A percentile compares a stretch with the other conserved stretches of the same genome.
Conservation (phyloP, 2,113 vertebrate genomes). For the Rhea americana region DNA sequence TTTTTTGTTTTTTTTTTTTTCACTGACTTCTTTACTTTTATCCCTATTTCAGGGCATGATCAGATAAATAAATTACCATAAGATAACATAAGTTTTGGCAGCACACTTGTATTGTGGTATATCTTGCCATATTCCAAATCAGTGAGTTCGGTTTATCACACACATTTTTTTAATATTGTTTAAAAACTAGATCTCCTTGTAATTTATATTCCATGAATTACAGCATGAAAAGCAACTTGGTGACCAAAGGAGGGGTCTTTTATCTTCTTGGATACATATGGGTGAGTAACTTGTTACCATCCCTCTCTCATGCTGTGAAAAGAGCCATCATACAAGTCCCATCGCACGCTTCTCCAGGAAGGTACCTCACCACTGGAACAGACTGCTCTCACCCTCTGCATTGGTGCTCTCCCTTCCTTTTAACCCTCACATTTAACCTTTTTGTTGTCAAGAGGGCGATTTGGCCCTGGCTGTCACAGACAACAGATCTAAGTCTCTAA, state of each 20-base stretch:
- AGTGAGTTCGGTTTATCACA: neutral
- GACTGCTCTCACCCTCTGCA: neutral
- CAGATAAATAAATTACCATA: conserved; percentile 22
- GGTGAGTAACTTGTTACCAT: neutral
- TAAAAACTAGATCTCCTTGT: neutral
- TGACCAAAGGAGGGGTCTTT: neutral
- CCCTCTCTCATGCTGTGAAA: neutral
- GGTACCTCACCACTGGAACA: neutral
- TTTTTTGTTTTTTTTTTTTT: too few relatives aligned
- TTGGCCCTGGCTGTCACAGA: neutral
- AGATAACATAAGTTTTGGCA: neutral
- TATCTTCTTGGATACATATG: neutral
- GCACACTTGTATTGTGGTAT: neutral
- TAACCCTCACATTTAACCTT: neutral
- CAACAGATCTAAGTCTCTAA: neutral
- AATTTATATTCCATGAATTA: neutral
- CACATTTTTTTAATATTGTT: neutral
- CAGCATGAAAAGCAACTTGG: neutral
- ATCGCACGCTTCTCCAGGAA: neutral
- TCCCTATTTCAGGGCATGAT: neutral
- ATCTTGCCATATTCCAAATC: neutral
- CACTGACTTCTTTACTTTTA: neutral
- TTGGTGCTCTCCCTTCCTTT: neutral
- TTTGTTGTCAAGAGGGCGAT: neutral
- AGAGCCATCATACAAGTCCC: neutral